Conservation (phyloP, 1,140 invertebrate species). For the Paraescarpia echinospica region DNA sequence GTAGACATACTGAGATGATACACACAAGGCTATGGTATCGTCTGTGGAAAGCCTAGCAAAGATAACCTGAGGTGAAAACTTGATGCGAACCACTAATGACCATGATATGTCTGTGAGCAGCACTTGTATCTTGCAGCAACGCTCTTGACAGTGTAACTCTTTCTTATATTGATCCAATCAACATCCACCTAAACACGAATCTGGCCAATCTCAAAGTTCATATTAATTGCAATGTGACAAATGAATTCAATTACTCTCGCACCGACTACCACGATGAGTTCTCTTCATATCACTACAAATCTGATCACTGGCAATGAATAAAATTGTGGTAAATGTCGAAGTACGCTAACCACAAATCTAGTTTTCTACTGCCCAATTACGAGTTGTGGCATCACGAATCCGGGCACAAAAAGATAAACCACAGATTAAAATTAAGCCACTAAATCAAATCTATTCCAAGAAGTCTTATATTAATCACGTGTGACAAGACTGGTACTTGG, state of each 20-base stretch:
- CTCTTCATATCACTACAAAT: not conserved
- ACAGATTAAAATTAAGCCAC: too few species aligned
- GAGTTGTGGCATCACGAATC: too few species aligned
- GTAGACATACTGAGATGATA: not conserved
- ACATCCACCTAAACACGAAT: not conserved
- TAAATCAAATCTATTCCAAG: not conserved
- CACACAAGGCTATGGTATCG: not conserved
- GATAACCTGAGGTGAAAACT: not conserved
- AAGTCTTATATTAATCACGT: not conserved
- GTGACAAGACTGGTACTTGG: too few species aligned
- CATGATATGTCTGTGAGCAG: not conserved
- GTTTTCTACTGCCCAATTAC: too few species aligned
- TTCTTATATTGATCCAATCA: not conserved
- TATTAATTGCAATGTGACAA: not conserved
- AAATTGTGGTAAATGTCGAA: not conserved
- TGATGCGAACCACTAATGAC: not conserved
- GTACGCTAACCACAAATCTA: too few species aligned
- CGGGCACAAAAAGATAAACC: too few species aligned
- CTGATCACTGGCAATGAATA: not conserved
- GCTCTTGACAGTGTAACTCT: not conserved
- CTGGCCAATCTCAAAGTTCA: not conserved
- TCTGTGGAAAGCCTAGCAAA: not conserved
- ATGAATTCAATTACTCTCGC: not conserved
- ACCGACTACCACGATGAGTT: not conserved
- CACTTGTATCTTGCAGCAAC: not conserved